Evolutionary conservation across 1,140 invertebrate species (phyloP).

Genomic region (Papilio helenus): DNA sequence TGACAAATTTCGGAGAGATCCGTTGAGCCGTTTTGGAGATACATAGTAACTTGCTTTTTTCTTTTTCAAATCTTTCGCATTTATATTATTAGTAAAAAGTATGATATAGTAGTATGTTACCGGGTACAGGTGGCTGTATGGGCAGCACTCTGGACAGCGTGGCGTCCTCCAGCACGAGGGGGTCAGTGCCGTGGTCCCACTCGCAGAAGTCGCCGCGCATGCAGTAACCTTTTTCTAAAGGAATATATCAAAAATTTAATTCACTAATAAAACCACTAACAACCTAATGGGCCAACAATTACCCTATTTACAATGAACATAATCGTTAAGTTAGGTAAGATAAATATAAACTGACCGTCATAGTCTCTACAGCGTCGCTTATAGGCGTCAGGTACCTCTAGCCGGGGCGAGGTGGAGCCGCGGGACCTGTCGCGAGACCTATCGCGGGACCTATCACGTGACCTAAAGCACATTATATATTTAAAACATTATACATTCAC

Average conservation of each 20-base stretch:
- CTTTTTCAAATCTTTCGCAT: too few relatives aligned
- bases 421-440: conserved; percentile 65
- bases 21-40: too few relatives aligned
- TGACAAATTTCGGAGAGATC: too few relatives aligned
- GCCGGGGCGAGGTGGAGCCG: conserved; percentile 71
- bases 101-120: too few relatives aligned
- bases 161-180: conserved; percentile 95
- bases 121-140: conserved; percentile 76
- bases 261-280: background rate
- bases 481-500: background rate
- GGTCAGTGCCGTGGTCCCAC: conserved; percentile 97
- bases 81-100: too few relatives aligned
- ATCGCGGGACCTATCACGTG: conserved; percentile 64
- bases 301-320: too few relatives aligned
- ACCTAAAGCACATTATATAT: conserved; percentile 50
- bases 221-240: conserved; percentile 95
- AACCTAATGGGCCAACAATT: too few relatives aligned
- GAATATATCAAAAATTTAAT: conserved; percentile 37
- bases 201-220: conserved; percentile 97
- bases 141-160: conserved; percentile 74
- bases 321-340: background rate
- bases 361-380: conserved; percentile 89
- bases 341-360: conserved; percentile 83
- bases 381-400: conserved; percentile 78
- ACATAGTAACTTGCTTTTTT: too few relatives aligned